phyloP scores from a whole-genome alignment of 2,113 vertebrate species.

The Nymphicus hollandicus region DNA sequence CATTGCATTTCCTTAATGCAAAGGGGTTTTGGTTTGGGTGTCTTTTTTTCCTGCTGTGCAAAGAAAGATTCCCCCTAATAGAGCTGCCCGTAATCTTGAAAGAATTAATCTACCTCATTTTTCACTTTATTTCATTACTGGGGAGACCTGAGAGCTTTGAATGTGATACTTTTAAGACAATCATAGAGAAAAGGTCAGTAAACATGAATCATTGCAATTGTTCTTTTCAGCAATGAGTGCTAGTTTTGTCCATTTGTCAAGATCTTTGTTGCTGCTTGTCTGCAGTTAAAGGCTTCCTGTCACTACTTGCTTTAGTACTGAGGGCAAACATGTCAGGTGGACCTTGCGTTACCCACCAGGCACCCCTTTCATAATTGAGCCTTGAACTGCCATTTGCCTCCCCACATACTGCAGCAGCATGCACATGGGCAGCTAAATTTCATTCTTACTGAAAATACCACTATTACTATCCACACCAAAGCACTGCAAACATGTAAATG shows the following conservation, averaged over 20 bases:
- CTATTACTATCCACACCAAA: not conserved
- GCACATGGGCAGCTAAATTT: not conserved
- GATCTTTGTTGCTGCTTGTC: not conserved
- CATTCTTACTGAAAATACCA: not conserved
- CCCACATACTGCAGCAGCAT: not conserved
- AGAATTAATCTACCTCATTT: not conserved
- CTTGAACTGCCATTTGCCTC: not conserved
- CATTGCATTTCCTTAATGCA: not conserved
- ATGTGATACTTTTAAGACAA: not conserved
- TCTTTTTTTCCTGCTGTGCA: not conserved
- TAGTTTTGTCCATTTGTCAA: conserved; percentile 13
- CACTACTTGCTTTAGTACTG: not conserved
- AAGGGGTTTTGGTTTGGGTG: not conserved
- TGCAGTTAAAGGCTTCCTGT: not conserved
- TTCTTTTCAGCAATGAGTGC: not conserved
- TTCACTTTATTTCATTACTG: not conserved
- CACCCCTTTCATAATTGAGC: not conserved
- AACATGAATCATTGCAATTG: not conserved
- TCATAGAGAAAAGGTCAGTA: not conserved
- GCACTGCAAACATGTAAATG: not conserved
- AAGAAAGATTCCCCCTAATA: not conserved
- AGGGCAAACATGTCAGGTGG: not conserved
- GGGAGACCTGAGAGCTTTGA: not conserved
- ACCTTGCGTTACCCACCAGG: not conserved
- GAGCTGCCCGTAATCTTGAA: not conserved